A percentile compares a stretch with the other conserved stretches of the same genome.
Evolutionary conservation across 2,797 vertebrate genomes (phyloP).

Genomic region (Macropus fuliginosus): DNA sequence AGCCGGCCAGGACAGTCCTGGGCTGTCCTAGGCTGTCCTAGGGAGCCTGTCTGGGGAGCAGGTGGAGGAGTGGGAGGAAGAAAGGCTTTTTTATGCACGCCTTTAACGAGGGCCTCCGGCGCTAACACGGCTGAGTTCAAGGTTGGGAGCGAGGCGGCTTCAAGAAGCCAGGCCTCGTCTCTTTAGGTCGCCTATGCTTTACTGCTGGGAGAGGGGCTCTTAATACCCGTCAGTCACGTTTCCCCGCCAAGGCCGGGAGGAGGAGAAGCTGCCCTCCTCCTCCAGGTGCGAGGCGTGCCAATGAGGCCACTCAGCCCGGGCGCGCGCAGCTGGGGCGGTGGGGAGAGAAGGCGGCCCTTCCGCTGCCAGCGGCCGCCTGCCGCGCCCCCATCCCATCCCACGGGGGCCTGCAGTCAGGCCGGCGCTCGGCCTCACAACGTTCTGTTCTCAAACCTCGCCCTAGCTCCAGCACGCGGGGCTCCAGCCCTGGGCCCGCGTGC

Average conservation of each 20-base stretch:
- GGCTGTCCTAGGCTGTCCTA: too few relatives aligned
- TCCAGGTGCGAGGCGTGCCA: background rate
- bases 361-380: background rate
- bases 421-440: background rate
- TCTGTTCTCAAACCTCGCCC: background rate
- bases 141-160: background rate
- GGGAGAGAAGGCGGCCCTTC: background rate
- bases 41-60: background rate
- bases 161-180: too few relatives aligned
- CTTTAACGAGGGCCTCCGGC: background rate
- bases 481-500: too few relatives aligned
- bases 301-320: background rate
- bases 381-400: background rate
- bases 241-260: background rate
- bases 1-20: background rate
- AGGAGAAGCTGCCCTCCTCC: background rate
- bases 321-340: background rate
- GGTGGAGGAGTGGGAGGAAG: too few relatives aligned
- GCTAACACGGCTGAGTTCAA: background rate
- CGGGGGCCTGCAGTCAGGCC: background rate
- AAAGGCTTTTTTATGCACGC: background rate
- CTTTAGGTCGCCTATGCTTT: background rate
- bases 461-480: background rate
- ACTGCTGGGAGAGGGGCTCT: background rate
- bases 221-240: background rate